A percentile compares a stretch with the other conserved stretches of the same genome.
Conservation (phyloP, 2,797 vertebrate genomes). For the Chelmon rostratus region DNA sequence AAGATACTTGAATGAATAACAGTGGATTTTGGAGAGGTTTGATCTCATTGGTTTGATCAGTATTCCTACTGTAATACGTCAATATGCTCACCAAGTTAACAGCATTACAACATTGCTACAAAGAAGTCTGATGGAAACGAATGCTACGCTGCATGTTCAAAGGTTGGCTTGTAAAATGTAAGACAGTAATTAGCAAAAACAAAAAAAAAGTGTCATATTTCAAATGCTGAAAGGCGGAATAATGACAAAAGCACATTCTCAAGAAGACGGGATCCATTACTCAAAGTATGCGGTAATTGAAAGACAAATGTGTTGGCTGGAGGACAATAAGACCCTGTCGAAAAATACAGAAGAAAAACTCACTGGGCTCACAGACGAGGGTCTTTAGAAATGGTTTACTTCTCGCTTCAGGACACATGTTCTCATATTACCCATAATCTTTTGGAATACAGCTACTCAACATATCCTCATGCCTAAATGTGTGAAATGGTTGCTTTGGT, state of each 20-base stretch:
- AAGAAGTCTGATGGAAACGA: no score
- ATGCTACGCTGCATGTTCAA: no score
- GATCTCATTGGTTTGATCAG: no score
- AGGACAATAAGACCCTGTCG: background rate
- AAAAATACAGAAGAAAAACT: background rate
- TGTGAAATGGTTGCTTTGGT: no score
- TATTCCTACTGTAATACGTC: no score
- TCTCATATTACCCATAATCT: constrained; percentile 11
- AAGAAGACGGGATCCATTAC: background rate
- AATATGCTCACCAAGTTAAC: no score
- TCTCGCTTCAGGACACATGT: background rate
- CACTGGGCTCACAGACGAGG: background rate
- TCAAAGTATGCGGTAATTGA: background rate
- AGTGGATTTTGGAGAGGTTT: no score
- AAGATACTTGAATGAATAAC: no score
- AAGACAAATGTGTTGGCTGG: background rate
- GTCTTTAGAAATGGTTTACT: background rate
- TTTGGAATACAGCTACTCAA: no score
- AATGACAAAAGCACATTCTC: background rate
- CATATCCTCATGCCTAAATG: no score
- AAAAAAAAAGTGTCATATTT: background rate
- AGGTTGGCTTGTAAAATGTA: background rate
- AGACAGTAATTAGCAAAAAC: background rate
- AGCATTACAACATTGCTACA: no score
- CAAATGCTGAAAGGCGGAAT: background rate